Evolutionary conservation across 2,113 vertebrate genomes (phyloP), one percentile per base, ranked within the genome.

Genomic region (Bubo scandiacus): DNA sequence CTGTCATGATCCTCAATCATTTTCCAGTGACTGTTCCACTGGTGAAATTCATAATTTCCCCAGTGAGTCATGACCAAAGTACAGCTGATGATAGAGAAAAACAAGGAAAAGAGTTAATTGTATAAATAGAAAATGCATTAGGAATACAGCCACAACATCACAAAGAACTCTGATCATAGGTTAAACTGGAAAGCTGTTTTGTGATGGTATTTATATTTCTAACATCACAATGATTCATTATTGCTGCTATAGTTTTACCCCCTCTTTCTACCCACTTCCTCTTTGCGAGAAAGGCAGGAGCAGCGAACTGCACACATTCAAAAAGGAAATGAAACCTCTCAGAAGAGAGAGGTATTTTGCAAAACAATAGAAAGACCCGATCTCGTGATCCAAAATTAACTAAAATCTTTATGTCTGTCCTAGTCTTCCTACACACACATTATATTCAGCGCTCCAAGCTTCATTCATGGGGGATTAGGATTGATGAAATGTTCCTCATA

Each of bases 281-380:
- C 66, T 85, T 85, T 70, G 27, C 82, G 54, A 73, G 68, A 78
- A 79, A 63, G 80, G 66, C 65, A 42, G 77, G 40, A 94, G 34
- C 66, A 65, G 49, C 5, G 4, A 94, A 67, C 55, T 43, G 32
- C 22, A 78, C 45, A 74, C 5, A 57, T 87, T 72, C 19, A 40
- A 66, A 94, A 81, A 63, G 70, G 81, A 94, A 94, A 75, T n/a
- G 19, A 96, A 82, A 79, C 36, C 21, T 87, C 80, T 81, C 58
- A 40, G 83, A 67, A 88, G 88, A 74, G 30, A 75, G 74, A 78
- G 13, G 2, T 40, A 43, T 45, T 86, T 81, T 92, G 74, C 57
- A 81, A 43, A 88, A 90, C 6, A 27, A 26, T 17, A 77, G 20
- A 70, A 92, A 93, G 57, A 84, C 10, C 18, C 47, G 45, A 51